Percentiles rank a stretch among this genome's conserved stretches.
Evolutionary conservation across 2,113 vertebrate genomes (phyloP).

Genomic region (Rhineura floridana): DNA sequence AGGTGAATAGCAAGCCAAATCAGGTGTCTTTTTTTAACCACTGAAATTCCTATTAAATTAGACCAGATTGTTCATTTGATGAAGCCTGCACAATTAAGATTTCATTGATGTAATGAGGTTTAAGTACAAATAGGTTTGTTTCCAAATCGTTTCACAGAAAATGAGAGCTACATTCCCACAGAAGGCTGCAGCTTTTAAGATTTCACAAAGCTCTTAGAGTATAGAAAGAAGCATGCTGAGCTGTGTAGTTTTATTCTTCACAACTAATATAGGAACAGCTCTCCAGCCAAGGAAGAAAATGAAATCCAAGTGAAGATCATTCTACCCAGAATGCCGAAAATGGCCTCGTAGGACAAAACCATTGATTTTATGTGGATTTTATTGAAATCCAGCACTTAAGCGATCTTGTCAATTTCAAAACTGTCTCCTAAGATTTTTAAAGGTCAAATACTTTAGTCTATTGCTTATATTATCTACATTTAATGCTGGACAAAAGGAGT

Average conservation of each 20-base stretch:
- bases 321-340: background rate
- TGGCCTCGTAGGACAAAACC: background rate
- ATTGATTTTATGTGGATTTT: background rate
- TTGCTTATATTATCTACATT: background rate
- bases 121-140: conserved; percentile 46
- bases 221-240: background rate
- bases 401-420: background rate
- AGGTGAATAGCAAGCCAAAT: conserved; percentile 47
- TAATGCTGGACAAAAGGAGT: background rate
- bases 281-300: background rate
- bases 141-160: conserved; percentile 13
- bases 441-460: background rate
- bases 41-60: conserved; percentile 48
- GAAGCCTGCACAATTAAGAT: conserved; percentile 24
- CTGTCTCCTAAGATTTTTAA: background rate
- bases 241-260: background rate
- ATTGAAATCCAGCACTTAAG: background rate
- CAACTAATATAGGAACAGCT: background rate
- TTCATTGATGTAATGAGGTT: conserved; percentile 27
- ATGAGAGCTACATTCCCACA: background rate
- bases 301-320: background rate
- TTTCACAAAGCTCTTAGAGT: background rate
- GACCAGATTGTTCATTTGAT: conserved; percentile 40
- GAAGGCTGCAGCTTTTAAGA: background rate
- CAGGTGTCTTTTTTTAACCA: conserved; percentile 37